Conservation (phyloP, 2,888 invertebrate genomes). For the Tiliacea aurago region DNA sequence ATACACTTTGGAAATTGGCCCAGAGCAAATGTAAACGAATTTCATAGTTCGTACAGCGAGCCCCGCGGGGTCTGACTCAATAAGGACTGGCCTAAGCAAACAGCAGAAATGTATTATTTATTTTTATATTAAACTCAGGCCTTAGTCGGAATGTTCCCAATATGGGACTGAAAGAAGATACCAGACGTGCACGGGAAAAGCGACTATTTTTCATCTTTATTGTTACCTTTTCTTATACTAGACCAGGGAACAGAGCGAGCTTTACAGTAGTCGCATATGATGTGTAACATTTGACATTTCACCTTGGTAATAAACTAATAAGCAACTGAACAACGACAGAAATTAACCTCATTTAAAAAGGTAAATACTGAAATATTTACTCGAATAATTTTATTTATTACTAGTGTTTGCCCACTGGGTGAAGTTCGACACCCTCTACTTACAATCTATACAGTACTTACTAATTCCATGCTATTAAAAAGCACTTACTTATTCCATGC, state of each 20-base stretch:
- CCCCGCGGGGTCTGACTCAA: conserved; percentile 24
- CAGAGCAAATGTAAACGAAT: conserved; percentile 49
- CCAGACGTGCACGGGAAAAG: background rate
- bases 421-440: too few species aligned
- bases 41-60: conserved; percentile 27
- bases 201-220: conserved; percentile 41
- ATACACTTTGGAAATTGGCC: conserved; percentile 23
- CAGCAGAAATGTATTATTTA: conserved; percentile 42
- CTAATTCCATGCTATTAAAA: too few species aligned
- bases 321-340: too few species aligned
- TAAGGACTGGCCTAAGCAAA: conserved; percentile 48
- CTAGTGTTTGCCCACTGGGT: too few species aligned
- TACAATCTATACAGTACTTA: too few species aligned
- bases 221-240: background rate
- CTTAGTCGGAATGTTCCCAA: conserved; percentile 36
- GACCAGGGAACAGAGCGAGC: background rate
- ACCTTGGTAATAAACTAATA: too few species aligned
- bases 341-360: too few species aligned
- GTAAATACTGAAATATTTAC: too few species aligned
- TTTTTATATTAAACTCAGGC: conserved; percentile 49
- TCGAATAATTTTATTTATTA: too few species aligned
- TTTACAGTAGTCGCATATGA: too few species aligned
- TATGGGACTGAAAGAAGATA: conserved; percentile 22
- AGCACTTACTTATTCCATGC: too few species aligned
- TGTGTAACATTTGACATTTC: too few species aligned